Conservation (phyloP, 2,113 vertebrate genomes). For the Henicopernis longicauda region DNA sequence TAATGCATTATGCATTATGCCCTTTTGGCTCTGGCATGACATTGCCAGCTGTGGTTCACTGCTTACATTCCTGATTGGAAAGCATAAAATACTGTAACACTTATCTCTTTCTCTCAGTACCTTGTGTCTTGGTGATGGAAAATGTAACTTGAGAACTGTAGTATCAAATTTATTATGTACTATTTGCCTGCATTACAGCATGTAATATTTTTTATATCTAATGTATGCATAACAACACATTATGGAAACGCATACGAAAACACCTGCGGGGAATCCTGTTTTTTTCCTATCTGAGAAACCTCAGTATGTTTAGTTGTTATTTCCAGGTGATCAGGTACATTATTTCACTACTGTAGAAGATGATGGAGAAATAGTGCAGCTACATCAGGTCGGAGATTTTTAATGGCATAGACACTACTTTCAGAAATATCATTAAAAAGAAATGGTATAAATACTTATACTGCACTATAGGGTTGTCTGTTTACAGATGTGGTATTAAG, state of each 20-base stretch:
- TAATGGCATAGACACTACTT: not conserved
- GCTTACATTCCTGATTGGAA: not conserved
- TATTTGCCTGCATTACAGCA: not conserved
- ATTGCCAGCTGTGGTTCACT: conserved; percentile 29
- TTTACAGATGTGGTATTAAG: not conserved
- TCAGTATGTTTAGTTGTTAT: not conserved
- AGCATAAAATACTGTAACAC: not conserved
- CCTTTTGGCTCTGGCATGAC: conserved; percentile 7
- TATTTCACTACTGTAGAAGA: not conserved
- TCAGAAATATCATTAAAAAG: not conserved
- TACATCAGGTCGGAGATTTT: not conserved
- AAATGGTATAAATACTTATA: not conserved
- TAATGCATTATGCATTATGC: conserved; percentile 39
- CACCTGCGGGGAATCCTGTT: not conserved
- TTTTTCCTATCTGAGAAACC: not conserved
- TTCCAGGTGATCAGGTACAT: not conserved
- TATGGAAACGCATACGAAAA: not conserved
- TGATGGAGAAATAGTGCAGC: not conserved
- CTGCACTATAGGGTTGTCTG: not conserved
- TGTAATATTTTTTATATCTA: not conserved
- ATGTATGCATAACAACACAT: not conserved
- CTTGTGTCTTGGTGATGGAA: not conserved
- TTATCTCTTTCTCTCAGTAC: not conserved
- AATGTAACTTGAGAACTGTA: not conserved
- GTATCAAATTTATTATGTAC: not conserved